phyloP scores from a whole-genome alignment of 1,140 invertebrate species.

The Drosophila carrolli region DNA sequence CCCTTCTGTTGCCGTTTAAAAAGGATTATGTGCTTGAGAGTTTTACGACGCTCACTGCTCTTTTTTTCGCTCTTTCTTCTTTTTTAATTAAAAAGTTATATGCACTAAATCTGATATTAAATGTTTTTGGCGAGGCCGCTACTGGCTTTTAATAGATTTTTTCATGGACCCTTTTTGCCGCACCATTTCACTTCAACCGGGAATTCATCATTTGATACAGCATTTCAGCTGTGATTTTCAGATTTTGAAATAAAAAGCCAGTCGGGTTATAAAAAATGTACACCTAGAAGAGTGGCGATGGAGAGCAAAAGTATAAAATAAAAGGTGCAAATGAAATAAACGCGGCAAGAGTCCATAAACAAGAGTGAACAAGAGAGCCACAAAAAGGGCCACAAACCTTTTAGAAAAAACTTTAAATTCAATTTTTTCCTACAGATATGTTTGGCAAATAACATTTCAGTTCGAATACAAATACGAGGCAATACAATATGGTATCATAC shows the following conservation, averaged over 20 bases:
- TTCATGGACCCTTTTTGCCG: slow-evolving; percentile 3
- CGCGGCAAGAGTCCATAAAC: slow-evolving; percentile 28
- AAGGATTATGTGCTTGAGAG: slow-evolving; percentile 70
- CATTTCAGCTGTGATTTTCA: slow-evolving; percentile 64
- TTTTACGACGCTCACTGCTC: slow-evolving; percentile 24
- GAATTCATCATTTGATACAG: slow-evolving; percentile 51
- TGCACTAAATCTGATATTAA: slow-evolving; percentile 52
- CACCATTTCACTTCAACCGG: slow-evolving; percentile 27
- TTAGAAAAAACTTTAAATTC: slow-evolving; percentile 11
- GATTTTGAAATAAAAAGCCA: slow-evolving; percentile 44
- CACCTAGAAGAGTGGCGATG: slow-evolving; percentile 23
- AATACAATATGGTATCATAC: slow-evolving; percentile 1
- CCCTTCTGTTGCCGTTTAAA: slow-evolving; percentile 45
- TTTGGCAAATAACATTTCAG: neutral
- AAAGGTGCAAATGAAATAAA: slow-evolving; percentile 32
- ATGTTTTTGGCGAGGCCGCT: slow-evolving; percentile 11
- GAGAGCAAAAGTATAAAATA: slow-evolving; percentile 42
- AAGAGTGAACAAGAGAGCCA: neutral
- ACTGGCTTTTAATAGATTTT: slow-evolving; percentile 42
- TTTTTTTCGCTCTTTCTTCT: slow-evolving; percentile 1
- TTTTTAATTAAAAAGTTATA: slow-evolving; percentile 77
- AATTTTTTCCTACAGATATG: neutral
- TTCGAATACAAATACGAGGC: neutral
- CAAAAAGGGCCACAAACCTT: neutral
- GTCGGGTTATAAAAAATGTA: slow-evolving; percentile 61